These are phyloP conservation scores for Danio rerio DNA, from an alignment of 2,113 vertebrate species.

Conservation along the genomic window GRCz12tu NC_133193.1:16363501-16364000, in stretches of 20 bases:
- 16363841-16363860: slow-evolving; percentile 98
- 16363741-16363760: neutral
- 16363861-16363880: slow-evolving; percentile 94
- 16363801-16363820: neutral
- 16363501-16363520: neutral
- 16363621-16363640: neutral
- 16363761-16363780: neutral
- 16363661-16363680: neutral
- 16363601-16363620: slow-evolving; percentile 9
- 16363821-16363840: slow-evolving; percentile 3
- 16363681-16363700: neutral
- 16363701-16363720: neutral
- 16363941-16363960: slow-evolving; percentile 89
- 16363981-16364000: slow-evolving; percentile 86
- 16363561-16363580: neutral
- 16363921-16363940: slow-evolving; percentile 86
- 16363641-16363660: neutral
- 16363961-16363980: slow-evolving; percentile 91
- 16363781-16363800: neutral
- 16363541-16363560: slow-evolving; percentile 26
- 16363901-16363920: slow-evolving; percentile 93
- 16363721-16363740: neutral
- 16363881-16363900: slow-evolving; percentile 92
- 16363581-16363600: slow-evolving; percentile 30
- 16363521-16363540: neutral